Base-by-base conservation (phyloP, 2,797 vertebrate species). In the Urophycis tenuis region DNA sequence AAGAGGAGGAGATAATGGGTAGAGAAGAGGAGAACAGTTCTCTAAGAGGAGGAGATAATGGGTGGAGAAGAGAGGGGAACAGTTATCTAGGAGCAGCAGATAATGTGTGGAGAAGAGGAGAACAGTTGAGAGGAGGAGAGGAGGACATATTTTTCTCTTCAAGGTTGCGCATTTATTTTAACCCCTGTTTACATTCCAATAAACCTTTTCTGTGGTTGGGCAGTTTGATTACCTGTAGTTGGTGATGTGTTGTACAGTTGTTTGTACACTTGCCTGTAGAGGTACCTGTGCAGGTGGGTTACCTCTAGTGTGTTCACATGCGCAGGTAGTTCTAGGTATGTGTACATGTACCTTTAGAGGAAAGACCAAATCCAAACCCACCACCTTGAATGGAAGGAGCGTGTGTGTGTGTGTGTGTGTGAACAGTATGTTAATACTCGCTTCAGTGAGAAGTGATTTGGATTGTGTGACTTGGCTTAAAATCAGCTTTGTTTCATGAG, bases 321-420 rank as follows among this genome's bases (percentile, higher is more conserved):
- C n/a, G n/a, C n/a, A n/a, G n/a, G n/a, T n/a, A n/a, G n/a, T n/a
- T n/a, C n/a, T n/a, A 41, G 39, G 12, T 10, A n/a, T 22, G 22
- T 60, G 53, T 60, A 8, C 60, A 29, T 30, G 31, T 32, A 31
- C 64, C n/a, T 69, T 25, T 69, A 33, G 69, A 32, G 29, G 14
- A 3, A 12, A 69, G 12, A 64, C 6, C 8, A 64, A 2, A 67
- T 49, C 41, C 41, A 49, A 49, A 49, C 41, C 60, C n/a, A 67
- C n/a, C 3, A 3, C 25, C 8, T 10, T 29, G n/a, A 67, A 30
- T 67, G 60, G 9, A 25, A 67, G 60, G 69, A 71, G 71, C 22
- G 71, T 73, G 36, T 73, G 72, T 36, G 34, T 41, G 72, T n/a
- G 35, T 41, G 72, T 36, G 22, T 41, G 33, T 33, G 36, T 53